Base-by-base conservation (phyloP, 2,113 vertebrate species). In the Apodemus sylvaticus region DNA sequence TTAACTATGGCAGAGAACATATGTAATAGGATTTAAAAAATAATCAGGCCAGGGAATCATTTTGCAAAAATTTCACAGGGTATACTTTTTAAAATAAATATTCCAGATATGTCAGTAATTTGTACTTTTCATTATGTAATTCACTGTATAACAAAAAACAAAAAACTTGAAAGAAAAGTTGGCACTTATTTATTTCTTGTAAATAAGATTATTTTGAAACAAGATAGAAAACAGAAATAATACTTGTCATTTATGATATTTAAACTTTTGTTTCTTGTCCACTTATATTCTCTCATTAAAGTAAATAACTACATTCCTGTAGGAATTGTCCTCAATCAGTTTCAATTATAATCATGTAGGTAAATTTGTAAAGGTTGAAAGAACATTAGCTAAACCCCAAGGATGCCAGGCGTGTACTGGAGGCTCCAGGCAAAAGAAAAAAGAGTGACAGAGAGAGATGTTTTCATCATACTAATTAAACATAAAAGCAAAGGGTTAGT, bases 391-490 rank as follows among this genome's bases (percentile, higher is more conserved):
- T 82, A 94, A 97, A 83, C 89, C 82, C 48, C 86, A 92, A n/a
- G 76, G 29, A 96, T 81, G 39, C 5, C 1, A 9, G 55, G 17
- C 95, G 90, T 89, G 7, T 95, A 89, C 62, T 81, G 36, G 42
- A 93, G 74, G 17, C 74, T 90, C 4, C 34, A 73, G 74, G 86
- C 92, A 86, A 95, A 89, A 94, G 53, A 76, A 86, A 95, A 96
- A 95, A 83, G 71, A 96, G 45, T 85, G 60, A 91, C 89, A 94
- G 53, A 85, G 31, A 87, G 77, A 87, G 16, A 90, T 96, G n/a
- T 92, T 95, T 95, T 96, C 89, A 87, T 94, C 68, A 76, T 87
- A 79, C 92, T 96, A 96, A 96, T 96, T 96, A 86, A 86, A 79
- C 89, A 83, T 48, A 91, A 97, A 97, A 96, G 93, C 78, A 92